Evolutionary conservation across 2,888 invertebrate species (phyloP).

Genomic region (Polydrusus cervinus): DNA sequence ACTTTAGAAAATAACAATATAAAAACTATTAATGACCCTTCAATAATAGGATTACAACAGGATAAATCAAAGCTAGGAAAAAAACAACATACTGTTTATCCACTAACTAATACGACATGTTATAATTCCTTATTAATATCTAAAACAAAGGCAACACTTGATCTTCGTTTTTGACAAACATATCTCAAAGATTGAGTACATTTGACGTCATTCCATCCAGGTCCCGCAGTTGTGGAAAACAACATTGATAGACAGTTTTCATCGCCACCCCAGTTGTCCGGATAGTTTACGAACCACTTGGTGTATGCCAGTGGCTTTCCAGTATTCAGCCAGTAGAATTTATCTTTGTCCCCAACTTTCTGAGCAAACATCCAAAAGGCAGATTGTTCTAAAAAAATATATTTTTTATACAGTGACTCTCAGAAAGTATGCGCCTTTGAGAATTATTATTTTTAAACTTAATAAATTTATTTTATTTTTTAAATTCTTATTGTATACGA

Average conservation of each 20-base stretch:
- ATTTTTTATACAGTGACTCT: too few relatives aligned
- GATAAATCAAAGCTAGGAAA: too few relatives aligned
- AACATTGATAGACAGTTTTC: not conserved
- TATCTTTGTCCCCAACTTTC: conserved; percentile 7
- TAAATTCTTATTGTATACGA: too few relatives aligned
- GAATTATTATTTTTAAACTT: too few relatives aligned
- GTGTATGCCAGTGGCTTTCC: not conserved
- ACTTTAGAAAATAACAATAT: too few relatives aligned
- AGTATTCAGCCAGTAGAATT: conserved; percentile 4
- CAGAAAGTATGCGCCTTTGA: too few relatives aligned
- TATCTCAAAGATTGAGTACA: not conserved
- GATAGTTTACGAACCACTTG: conserved; percentile 4
- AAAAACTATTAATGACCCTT: too few relatives aligned
- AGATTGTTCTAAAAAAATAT: not conserved
- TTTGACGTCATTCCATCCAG: not conserved
- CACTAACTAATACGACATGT: too few relatives aligned
- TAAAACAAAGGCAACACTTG: conserved; percentile 1
- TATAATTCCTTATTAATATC: conserved; percentile 3
- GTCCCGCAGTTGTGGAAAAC: not conserved
- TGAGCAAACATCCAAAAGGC: conserved; percentile 8
- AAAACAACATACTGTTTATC: too few relatives aligned
- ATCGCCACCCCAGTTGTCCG: conserved; percentile 4
- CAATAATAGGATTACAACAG: too few relatives aligned
- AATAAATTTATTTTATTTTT: too few relatives aligned
- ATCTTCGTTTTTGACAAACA: conserved; percentile 8